phyloP scores from a whole-genome alignment of 2,888 invertebrate genomes.

The Acleris sparsana region DNA sequence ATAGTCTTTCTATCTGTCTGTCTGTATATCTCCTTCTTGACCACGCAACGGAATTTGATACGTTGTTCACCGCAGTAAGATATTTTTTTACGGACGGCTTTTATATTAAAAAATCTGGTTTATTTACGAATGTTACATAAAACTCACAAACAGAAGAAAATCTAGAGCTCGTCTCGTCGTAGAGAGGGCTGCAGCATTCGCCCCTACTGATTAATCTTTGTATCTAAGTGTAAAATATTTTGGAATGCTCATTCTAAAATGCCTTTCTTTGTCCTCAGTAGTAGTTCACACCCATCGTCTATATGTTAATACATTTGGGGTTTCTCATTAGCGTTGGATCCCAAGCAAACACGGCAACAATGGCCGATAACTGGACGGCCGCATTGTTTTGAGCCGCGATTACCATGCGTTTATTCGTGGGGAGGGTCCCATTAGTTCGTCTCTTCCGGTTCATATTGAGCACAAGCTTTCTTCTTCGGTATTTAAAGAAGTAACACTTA shows the following conservation, averaged over 20 bases:
- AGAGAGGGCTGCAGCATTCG: neutral
- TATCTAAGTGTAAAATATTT: neutral
- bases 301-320: slow-evolving; percentile 26
- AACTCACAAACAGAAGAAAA: too few relatives aligned
- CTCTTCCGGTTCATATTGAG: slow-evolving; percentile 19
- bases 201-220: neutral
- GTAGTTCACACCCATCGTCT: slow-evolving; percentile 25
- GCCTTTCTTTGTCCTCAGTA: neutral
- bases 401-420: slow-evolving; percentile 23
- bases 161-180: too few relatives aligned
- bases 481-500: neutral
- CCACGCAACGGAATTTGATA: too few relatives aligned
- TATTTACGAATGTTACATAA: too few relatives aligned
- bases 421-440: slow-evolving; percentile 15
- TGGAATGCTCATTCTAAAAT: neutral
- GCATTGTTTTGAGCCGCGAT: slow-evolving; percentile 33
- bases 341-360: slow-evolving; percentile 20
- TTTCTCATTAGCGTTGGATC: slow-evolving; percentile 20
- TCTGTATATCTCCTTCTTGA: too few relatives aligned
- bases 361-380: slow-evolving; percentile 33
- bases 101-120: too few relatives aligned
- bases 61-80: too few relatives aligned
- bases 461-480: slow-evolving; percentile 13
- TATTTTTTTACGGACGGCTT: too few relatives aligned
- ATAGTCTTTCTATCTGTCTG: too few relatives aligned